Percentiles rank a stretch among this genome's conserved stretches.
These are phyloP conservation scores for Enteromius radiatus DNA, from an alignment of 2,797 vertebrate species.

Conservation along the genomic window DNA sequence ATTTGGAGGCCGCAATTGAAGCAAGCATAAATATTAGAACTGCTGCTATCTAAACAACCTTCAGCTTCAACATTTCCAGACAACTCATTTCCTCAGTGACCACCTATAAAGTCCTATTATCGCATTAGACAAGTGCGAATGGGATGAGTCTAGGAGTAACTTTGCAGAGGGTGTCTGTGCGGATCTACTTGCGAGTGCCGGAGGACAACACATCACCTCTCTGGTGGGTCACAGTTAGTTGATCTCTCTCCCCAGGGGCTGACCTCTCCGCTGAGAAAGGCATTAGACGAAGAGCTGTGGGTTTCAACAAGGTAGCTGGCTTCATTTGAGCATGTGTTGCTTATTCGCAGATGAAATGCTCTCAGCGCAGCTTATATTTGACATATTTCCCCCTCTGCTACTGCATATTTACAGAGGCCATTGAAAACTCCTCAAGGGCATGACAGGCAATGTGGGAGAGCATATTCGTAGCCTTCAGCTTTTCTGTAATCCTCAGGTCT, in stretches of 20 bases:
- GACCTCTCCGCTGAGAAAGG: conserved; percentile 24
- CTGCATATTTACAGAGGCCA: conserved; percentile 76
- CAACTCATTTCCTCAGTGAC: conserved; percentile 31
- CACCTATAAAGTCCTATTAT: conserved; percentile 18
- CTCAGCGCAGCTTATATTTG: conserved; percentile 67
- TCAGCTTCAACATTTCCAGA: conserved; percentile 19
- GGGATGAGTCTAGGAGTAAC: neutral
- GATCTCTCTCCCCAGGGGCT: conserved; percentile 33
- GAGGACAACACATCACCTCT: conserved; percentile 22
- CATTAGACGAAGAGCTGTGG: conserved; percentile 41
- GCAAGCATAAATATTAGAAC: neutral
- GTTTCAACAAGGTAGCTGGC: conserved; percentile 67
- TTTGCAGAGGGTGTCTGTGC: conserved; percentile 8
- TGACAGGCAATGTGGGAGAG: conserved; percentile 48
- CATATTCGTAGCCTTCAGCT: conserved; percentile 53
- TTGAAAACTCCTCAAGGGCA: conserved; percentile 69
- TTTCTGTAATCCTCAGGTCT: conserved; percentile 36
- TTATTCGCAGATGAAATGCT: conserved; percentile 70
- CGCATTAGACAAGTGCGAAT: neutral
- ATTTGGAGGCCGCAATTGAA: neutral
- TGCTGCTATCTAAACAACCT: conserved; percentile 15
- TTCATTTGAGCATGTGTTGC: conserved; percentile 64
- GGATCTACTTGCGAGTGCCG: conserved; percentile 1
- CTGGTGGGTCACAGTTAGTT: conserved; percentile 38
- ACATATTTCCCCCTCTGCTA: conserved; percentile 70